A percentile compares a stretch with the other conserved stretches of the same genome.
Evolutionary conservation across 2,888 invertebrate genomes (phyloP).

Genomic region (Drosophila colorata): DNA sequence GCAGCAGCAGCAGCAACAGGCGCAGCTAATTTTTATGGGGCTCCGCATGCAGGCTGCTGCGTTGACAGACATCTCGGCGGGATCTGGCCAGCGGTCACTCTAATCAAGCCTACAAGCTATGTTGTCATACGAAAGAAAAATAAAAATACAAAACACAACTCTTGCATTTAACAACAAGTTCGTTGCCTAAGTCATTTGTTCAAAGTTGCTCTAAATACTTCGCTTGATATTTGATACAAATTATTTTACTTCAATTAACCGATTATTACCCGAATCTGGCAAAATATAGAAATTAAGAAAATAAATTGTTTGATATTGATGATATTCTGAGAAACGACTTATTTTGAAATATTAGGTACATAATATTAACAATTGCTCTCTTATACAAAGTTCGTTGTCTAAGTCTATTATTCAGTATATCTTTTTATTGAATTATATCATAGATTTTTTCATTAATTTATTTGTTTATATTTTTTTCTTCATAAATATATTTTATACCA

Average conservation of each 20-base stretch:
- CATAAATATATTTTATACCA: too few species aligned
- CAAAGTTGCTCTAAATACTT: constrained; percentile 22
- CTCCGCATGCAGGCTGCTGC: constrained; percentile 61
- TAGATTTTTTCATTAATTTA: background rate
- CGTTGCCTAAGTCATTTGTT: constrained; percentile 58
- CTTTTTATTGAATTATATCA: background rate
- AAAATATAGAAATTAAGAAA: too few species aligned
- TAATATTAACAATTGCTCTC: too few species aligned
- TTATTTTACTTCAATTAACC: too few species aligned
- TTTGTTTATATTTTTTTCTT: background rate
- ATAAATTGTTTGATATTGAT: too few species aligned
- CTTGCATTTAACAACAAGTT: constrained; percentile 52
- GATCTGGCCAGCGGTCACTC: constrained; percentile 57
- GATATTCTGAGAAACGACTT: too few species aligned
- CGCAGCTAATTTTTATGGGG: constrained; percentile 74
- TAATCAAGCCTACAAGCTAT: constrained; percentile 66
- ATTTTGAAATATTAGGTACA: too few species aligned
- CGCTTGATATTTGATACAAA: background rate
- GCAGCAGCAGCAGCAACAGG: constrained; percentile 46
- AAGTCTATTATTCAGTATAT: constrained; percentile 14
- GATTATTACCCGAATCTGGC: too few species aligned
- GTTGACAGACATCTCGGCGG: constrained; percentile 79
- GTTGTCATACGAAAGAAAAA: constrained; percentile 41
- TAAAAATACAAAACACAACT: constrained; percentile 10
- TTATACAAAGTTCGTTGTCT: constrained; percentile 58